Evolutionary conservation across 2,888 invertebrate genomes (phyloP).

Genomic region (Mythimna vitellina): DNA sequence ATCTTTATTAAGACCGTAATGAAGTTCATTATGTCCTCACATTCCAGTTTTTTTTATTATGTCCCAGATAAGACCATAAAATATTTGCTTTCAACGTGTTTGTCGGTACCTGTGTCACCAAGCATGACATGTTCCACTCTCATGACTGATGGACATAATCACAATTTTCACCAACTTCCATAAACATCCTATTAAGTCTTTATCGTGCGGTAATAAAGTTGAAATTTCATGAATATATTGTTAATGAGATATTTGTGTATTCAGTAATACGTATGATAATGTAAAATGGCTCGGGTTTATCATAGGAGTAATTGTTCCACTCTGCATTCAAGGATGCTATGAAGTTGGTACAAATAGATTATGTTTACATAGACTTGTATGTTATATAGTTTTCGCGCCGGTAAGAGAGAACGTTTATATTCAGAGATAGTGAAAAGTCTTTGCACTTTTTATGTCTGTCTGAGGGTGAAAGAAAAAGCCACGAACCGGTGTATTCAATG

Average conservation of each 20-base stretch:
- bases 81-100: constrained; percentile 55
- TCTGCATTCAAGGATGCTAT: constrained; percentile 46
- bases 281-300: constrained; percentile 55
- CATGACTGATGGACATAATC: constrained; percentile 54
- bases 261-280: constrained; percentile 55
- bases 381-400: constrained; percentile 10
- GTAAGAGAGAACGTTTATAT: constrained; percentile 16
- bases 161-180: constrained; percentile 32
- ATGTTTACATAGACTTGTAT: constrained; percentile 35
- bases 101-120: constrained; percentile 52
- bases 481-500: constrained; percentile 42
- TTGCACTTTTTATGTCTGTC: constrained; percentile 40
- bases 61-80: constrained; percentile 32
- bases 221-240: constrained; percentile 32
- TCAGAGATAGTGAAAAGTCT: constrained; percentile 34
- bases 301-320: constrained; percentile 54
- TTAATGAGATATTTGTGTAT: constrained; percentile 30
- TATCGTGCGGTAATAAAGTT: constrained; percentile 44
- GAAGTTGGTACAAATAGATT: constrained; percentile 36
- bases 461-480: constrained; percentile 32
- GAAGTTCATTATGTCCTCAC: constrained; percentile 4
- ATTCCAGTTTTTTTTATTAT: constrained; percentile 37
- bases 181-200: constrained; percentile 10
- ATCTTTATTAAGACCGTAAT: constrained; percentile 8
- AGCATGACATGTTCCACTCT: constrained; percentile 51